Conservation (phyloP, 1,140 invertebrate species). For the Zaprionus vittiger region DNA sequence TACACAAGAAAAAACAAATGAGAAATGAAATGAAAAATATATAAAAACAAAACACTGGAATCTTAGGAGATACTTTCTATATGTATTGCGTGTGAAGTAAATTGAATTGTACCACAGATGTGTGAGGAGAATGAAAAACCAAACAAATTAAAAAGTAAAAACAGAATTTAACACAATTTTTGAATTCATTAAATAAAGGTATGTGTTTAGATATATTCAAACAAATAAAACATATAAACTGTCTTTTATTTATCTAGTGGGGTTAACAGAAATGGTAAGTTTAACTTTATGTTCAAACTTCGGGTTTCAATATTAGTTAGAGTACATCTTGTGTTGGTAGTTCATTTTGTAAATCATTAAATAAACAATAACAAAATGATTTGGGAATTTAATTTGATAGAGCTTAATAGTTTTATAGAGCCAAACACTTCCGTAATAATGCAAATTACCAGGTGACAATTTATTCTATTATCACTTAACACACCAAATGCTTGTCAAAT, state of each 20-base stretch:
- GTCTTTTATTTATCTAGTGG: constrained; percentile 23
- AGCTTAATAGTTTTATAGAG: constrained; percentile 5
- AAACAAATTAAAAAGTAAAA: constrained; percentile 61
- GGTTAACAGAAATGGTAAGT: neutral
- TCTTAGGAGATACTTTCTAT: constrained; percentile 50
- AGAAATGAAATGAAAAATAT: constrained; percentile 15
- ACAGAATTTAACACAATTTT: constrained; percentile 82
- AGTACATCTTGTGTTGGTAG: neutral
- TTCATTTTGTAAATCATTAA: neutral
- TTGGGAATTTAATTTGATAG: neutral
- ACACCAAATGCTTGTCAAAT: constrained; percentile 10
- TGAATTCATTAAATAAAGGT: constrained; percentile 83
- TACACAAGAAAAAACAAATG: constrained; percentile 40
- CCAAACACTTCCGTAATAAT: constrained; percentile 7
- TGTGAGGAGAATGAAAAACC: constrained; percentile 33
- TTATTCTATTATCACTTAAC: constrained; percentile 11
- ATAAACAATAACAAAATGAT: constrained; percentile 1
- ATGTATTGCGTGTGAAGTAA: constrained; percentile 62
- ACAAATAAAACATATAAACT: constrained; percentile 40
- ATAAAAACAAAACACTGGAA: constrained; percentile 34
- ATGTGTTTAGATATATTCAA: constrained; percentile 83
- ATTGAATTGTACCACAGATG: constrained; percentile 64
- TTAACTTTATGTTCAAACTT: neutral
- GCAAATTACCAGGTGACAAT: constrained; percentile 9
- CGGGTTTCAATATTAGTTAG: too few relatives aligned